Evolutionary conservation across 1,140 invertebrate species (phyloP).

Genomic region (Platorchestia sp.): DNA sequence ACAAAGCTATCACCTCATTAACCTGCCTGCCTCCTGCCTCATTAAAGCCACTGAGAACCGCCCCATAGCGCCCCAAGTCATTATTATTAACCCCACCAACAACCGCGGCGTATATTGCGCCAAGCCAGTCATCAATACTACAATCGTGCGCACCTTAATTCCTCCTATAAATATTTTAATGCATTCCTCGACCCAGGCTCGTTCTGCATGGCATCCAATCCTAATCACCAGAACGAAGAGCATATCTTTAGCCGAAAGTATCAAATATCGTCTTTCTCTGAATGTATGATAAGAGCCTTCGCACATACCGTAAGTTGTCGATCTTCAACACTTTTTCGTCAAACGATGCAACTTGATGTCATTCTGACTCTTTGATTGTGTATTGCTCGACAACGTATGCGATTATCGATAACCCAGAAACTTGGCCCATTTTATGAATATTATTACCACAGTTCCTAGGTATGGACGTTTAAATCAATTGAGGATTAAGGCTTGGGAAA

Average conservation of each 20-base stretch:
- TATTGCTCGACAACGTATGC: not conserved
- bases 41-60: conserved; percentile 40
- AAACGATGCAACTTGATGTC: not conserved
- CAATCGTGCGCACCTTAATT: not conserved
- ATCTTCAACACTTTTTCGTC: not conserved
- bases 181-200: not conserved
- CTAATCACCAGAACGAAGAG: not conserved
- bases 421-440: not conserved
- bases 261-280: not conserved
- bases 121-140: not conserved
- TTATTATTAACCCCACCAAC: conserved; percentile 7
- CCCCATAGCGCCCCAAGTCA: conserved; percentile 14
- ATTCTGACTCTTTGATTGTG: not conserved
- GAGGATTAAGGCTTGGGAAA: too few species aligned
- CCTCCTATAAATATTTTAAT: not conserved
- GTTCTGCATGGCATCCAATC: not conserved
- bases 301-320: not conserved
- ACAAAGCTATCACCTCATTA: conserved; percentile 43
- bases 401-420: not conserved
- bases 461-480: too few species aligned
- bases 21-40: conserved; percentile 22
- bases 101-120: not conserved
- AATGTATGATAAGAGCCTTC: not conserved
- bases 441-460: not conserved
- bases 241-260: not conserved